Conservation (phyloP, 2,113 vertebrate species). For the Garra rufa region DNA sequence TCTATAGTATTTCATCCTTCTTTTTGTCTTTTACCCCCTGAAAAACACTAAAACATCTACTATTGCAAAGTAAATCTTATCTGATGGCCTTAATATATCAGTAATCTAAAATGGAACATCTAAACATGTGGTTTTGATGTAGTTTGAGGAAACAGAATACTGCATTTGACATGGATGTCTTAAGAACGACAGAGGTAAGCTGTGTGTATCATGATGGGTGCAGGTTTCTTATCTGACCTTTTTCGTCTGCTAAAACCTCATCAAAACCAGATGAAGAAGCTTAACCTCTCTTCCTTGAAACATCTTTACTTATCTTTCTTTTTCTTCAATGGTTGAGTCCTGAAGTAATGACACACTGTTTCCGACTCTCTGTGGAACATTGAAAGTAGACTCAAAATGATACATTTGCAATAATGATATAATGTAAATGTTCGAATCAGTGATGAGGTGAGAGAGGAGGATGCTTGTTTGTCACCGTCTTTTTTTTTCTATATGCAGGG, state of each 20-base stretch:
- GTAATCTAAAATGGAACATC: neutral
- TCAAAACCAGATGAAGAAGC: slow-evolving; percentile 58
- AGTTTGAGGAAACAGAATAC: slow-evolving; percentile 13
- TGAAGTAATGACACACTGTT: neutral
- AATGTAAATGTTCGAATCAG: too few relatives aligned
- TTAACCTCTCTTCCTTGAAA: slow-evolving; percentile 31
- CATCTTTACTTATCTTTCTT: slow-evolving; percentile 4
- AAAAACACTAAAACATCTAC: neutral
- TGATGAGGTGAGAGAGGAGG: neutral
- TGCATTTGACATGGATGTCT: slow-evolving; percentile 13
- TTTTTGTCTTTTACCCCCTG: neutral
- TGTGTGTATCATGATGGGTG: slow-evolving; percentile 36
- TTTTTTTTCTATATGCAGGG: slow-evolving; percentile 1
- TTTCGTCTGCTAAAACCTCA: slow-evolving; percentile 37
- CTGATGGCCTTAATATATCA: neutral
- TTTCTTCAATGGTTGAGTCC: neutral
- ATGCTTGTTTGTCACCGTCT: neutral
- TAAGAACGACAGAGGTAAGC: slow-evolving; percentile 28
- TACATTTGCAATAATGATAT: too few relatives aligned
- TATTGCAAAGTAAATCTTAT: slow-evolving; percentile 5
- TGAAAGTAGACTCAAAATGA: slow-evolving; percentile 58
- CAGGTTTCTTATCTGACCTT: slow-evolving; percentile 52
- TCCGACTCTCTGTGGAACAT: slow-evolving; percentile 41
- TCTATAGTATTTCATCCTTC: neutral
- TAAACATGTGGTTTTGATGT: slow-evolving; percentile 29